These are phyloP conservation scores for Rhabdomys pumilio DNA, from an alignment of 2,797 vertebrate genomes.

Conservation along the genomic window DNA sequence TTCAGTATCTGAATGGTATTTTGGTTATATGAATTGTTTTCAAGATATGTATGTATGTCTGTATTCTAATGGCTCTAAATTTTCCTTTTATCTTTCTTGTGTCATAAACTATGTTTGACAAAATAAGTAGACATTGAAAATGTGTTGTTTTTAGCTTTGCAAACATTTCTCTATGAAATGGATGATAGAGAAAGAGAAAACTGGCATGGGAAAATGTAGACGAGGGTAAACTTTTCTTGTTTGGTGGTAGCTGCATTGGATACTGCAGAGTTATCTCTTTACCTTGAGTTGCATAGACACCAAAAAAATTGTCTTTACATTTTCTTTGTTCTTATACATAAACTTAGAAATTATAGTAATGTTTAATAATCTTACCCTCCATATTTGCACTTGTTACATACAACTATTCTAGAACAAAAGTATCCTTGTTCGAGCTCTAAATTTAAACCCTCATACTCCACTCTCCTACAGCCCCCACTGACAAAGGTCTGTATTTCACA, in stretches of 20 bases:
- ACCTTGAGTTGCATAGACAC: background rate
- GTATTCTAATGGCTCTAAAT: background rate
- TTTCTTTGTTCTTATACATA: background rate
- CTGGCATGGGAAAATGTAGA: background rate
- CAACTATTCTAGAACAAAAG: background rate
- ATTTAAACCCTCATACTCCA: background rate
- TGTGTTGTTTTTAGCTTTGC: background rate
- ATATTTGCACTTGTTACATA: background rate
- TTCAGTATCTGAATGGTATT: background rate
- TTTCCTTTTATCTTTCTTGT: background rate
- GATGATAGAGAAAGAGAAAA: background rate
- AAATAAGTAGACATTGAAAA: background rate
- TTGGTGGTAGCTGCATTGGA: background rate
- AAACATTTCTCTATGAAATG: background rate
- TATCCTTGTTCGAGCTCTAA: background rate
- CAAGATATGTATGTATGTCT: background rate
- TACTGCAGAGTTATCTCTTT: background rate
- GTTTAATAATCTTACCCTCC: background rate
- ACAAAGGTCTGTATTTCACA: background rate
- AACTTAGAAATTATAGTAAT: too few species aligned
- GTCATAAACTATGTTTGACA: background rate
- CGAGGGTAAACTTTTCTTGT: background rate
- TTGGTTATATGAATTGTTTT: background rate
- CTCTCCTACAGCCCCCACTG: background rate
- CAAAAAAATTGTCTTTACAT: background rate